A percentile compares a stretch with the other conserved stretches of the same genome.
Evolutionary conservation across 35 echinoderm and acorn worm species (phyloP).

Genomic region (Ptychodera flava): DNA sequence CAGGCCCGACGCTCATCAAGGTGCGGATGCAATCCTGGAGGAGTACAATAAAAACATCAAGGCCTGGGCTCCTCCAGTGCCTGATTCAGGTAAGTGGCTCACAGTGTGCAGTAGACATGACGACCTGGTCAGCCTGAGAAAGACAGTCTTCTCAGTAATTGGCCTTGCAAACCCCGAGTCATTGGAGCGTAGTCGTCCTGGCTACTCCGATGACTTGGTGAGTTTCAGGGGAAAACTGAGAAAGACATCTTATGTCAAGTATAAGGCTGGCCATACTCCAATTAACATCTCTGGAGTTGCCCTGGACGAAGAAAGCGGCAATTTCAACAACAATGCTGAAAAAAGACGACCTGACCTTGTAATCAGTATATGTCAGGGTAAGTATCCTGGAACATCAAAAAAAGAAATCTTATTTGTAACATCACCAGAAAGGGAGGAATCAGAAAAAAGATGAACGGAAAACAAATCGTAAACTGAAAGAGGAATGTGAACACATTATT

Average conservation of each 20-base stretch:
- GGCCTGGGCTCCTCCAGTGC: not conserved
- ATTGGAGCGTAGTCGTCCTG: not conserved
- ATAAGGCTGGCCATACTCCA: not conserved
- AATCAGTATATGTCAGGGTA: not conserved
- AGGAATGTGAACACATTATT: no score
- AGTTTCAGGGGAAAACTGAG: no score
- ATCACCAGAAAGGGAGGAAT: not conserved
- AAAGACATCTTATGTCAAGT: not conserved
- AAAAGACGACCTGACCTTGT: not conserved
- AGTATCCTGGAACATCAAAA: not conserved
- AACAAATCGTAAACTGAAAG: not conserved
- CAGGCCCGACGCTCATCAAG: not conserved
- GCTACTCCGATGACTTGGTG: not conserved
- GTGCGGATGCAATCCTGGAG: not conserved
- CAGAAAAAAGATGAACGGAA: not conserved
- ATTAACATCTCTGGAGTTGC: not conserved
- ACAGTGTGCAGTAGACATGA: not conserved
- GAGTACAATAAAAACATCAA: not conserved
- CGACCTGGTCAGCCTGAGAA: not conserved
- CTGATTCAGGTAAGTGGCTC: not conserved
- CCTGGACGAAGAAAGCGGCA: not conserved
- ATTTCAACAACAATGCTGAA: not conserved
- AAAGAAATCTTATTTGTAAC: not conserved
- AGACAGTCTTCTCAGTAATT: not conserved
- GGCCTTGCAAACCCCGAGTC: not conserved